A percentile compares a stretch with the other conserved stretches of the same genome.
phyloP scores from a whole-genome alignment of 2,888 invertebrate genomes.

The Nephrocerus scutellatus region DNA sequence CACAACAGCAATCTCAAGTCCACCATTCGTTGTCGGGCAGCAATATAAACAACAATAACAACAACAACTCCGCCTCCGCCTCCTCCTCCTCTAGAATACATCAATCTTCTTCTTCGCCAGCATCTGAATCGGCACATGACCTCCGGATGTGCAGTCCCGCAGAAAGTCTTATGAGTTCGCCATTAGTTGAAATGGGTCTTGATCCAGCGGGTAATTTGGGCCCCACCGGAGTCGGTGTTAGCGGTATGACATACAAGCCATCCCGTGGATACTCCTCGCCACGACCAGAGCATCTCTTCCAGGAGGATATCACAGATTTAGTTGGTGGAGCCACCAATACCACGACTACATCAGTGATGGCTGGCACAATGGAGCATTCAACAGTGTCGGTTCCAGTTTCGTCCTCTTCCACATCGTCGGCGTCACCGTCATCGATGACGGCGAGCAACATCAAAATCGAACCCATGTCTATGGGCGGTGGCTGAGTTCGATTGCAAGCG shows the following conservation, averaged over 20 bases:
- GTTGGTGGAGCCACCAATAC: conserved; percentile 30
- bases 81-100: too few relatives aligned
- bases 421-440: conserved; percentile 22
- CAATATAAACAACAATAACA: conserved; percentile 3
- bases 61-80: conserved; percentile 17
- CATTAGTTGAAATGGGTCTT: conserved; percentile 55
- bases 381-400: conserved; percentile 7
- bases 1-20: too few relatives aligned
- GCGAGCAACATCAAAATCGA: conserved; percentile 61
- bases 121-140: conserved; percentile 47
- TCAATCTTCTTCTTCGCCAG: conserved; percentile 33
- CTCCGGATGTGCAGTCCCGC: conserved; percentile 50
- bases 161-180: conserved; percentile 59
- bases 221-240: conserved; percentile 50
- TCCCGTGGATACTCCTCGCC: conserved; percentile 51
- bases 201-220: conserved; percentile 51
- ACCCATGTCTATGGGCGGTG: conserved; percentile 51
- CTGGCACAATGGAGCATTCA: conserved; percentile 6
- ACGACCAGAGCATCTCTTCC: conserved; percentile 55
- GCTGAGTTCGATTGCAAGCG: conserved; percentile 24
- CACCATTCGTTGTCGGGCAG: too few relatives aligned
- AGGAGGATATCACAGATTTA: conserved; percentile 56
- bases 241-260: conserved; percentile 60
- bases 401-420: conserved; percentile 10
- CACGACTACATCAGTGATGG: conserved; percentile 12